Evolutionary conservation across 1,140 invertebrate species (phyloP), one percentile per base, ranked within the genome.

Genomic region (Ceratosolen fusciceps): DNA sequence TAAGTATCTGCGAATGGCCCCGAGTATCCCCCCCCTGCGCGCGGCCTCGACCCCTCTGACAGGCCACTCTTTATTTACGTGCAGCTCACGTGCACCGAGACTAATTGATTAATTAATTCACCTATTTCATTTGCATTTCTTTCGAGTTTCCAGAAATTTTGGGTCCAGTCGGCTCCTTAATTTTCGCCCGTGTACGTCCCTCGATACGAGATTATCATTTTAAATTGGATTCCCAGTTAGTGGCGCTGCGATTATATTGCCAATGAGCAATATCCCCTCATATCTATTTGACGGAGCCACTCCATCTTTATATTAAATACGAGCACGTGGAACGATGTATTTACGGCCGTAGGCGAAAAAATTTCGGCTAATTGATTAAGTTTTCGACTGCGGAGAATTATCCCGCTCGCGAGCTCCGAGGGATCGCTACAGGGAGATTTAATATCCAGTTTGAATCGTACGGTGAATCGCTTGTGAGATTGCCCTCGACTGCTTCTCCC

Each of bases 101-200:
- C 19, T 37, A 65, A 65, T 37, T 65, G 2, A 65, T 65, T n/a
- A 37, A 65, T 65, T 65, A 37, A 37, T 65, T 37, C n/a, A 8
- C 16, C 21, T 56, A 26, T 24, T 56, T 56, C n/a, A 26, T 56
- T 56, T 56, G 21, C 54, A 26, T 56, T 56, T 56, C 54, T 56
- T 26, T 56, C 24, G n/a, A 24, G 26, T 24, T 26, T 56, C 8
- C 54, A 12, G 3, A 24, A 56, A 24, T 56, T 24, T 56, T 56
- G 24, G 14, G n/a, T n/a, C 3, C 5, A 56, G 7, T 9, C 26
- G 9, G 2, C 12, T 62, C 21, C 0, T 5, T 16, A 19, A 62
- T 24, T 62, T 62, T 60, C 34, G 19, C 0, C 5, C 16, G 0
- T 34, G 14, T 34, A n/a, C 29, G 19, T 52, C 49, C 0, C 34